phyloP scores from a whole-genome alignment of 2,888 invertebrate genomes.

The Zhengitettix transpicula region DNA sequence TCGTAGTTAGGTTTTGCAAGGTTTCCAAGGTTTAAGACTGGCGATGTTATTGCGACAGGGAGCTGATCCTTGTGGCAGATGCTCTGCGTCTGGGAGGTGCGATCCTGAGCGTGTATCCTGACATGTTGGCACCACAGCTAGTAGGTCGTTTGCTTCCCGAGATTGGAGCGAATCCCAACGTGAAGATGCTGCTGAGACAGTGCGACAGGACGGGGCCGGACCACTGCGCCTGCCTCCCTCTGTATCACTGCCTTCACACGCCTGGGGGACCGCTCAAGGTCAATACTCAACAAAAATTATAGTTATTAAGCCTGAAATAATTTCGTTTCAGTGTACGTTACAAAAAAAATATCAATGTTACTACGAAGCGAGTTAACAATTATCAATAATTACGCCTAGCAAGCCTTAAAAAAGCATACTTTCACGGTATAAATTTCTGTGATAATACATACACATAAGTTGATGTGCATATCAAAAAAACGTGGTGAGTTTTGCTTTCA shows the following conservation, averaged over 20 bases:
- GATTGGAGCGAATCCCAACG: slow-evolving; percentile 62
- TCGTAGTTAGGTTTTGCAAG: not conserved
- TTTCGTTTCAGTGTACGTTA: no score
- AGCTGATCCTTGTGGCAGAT: slow-evolving; percentile 83
- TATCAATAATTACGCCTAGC: no score
- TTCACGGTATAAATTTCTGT: not conserved
- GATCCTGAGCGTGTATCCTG: slow-evolving; percentile 76
- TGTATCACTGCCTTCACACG: slow-evolving; percentile 91
- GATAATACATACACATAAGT: not conserved
- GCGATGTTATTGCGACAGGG: slow-evolving; percentile 30
- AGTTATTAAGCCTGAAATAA: no score
- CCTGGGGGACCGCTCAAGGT: slow-evolving; percentile 97
- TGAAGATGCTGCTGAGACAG: slow-evolving; percentile 73
- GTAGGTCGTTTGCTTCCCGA: slow-evolving; percentile 86
- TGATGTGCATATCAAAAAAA: no score
- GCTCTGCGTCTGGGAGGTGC: slow-evolving; percentile 88
- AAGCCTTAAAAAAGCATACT: not conserved
- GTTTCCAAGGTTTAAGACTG: not conserved
- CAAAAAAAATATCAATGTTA: no score
- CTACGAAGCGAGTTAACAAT: no score
- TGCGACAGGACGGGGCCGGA: slow-evolving; percentile 80
- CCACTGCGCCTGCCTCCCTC: slow-evolving; percentile 79
- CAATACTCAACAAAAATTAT: no score
- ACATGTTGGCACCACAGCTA: slow-evolving; percentile 91
- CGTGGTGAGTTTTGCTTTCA: no score